A percentile compares a stretch with the other conserved stretches of the same genome.
phyloP scores from a whole-genome alignment of 2,888 invertebrate species.

The Ormyrus nitidulus region DNA sequence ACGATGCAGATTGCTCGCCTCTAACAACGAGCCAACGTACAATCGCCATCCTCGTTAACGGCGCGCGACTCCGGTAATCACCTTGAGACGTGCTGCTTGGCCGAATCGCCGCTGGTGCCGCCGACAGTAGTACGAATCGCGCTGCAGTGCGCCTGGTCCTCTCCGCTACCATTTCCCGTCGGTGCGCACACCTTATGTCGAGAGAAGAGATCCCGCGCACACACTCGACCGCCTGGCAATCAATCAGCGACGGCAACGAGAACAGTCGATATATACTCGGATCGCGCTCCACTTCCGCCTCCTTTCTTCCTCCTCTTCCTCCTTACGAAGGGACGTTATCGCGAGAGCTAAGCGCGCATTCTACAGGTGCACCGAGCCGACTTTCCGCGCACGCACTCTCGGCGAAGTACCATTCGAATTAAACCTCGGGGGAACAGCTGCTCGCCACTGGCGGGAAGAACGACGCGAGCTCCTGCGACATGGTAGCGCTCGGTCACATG shows the following conservation, averaged over 20 bases:
- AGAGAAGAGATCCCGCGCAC: too few species aligned
- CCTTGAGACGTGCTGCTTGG: too few species aligned
- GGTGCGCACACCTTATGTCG: not conserved
- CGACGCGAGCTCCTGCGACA: too few species aligned
- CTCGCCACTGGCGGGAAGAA: too few species aligned
- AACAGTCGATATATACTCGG: not conserved
- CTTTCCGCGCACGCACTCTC: not conserved
- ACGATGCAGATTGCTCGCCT: too few species aligned
- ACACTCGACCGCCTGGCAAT: not conserved
- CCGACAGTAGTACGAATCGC: not conserved
- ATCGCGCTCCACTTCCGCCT: not conserved
- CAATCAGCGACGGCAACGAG: not conserved
- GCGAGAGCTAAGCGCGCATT: conserved; percentile 13
- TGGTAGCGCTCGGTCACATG: not conserved
- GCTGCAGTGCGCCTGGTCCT: not conserved
- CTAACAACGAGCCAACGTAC: too few species aligned
- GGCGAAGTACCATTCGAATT: too few species aligned
- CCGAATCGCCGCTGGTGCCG: not conserved
- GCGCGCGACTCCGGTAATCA: too few species aligned
- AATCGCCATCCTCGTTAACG: too few species aligned
- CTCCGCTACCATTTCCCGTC: not conserved
- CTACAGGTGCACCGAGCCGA: conserved; percentile 39
- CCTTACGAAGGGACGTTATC: not conserved
- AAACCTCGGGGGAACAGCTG: too few species aligned
- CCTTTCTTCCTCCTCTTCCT: not conserved